Percentiles rank a stretch among this genome's conserved stretches.
Conservation (phyloP, 2,797 vertebrate species). For the Pristis pectinata region DNA sequence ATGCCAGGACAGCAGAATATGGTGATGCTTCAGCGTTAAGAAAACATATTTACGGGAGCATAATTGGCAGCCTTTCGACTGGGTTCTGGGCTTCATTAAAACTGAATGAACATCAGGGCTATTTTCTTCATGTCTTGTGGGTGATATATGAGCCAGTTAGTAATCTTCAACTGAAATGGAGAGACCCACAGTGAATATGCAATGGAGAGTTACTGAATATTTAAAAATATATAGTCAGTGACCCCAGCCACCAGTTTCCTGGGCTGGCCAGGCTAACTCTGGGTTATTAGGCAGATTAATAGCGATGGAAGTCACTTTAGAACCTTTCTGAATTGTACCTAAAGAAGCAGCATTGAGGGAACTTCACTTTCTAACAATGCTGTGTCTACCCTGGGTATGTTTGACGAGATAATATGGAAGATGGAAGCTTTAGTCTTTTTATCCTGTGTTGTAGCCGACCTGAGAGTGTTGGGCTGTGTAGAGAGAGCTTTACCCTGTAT, state of each 20-base stretch:
- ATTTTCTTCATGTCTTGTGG: neutral
- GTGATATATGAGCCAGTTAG: constrained; percentile 11
- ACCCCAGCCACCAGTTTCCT: neutral
- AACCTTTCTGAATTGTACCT: neutral
- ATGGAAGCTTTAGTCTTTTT: too few relatives aligned
- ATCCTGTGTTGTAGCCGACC: too few relatives aligned
- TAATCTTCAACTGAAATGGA: neutral
- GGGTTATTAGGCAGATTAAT: neutral
- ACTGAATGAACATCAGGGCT: neutral
- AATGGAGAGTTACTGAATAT: neutral
- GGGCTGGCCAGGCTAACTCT: neutral
- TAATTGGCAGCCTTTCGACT: constrained; percentile 21
- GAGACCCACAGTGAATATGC: neutral
- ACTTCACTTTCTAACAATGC: neutral
- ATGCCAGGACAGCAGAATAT: neutral
- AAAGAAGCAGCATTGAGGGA: neutral
- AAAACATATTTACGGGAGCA: neutral
- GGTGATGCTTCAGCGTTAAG: neutral
- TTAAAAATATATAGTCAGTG: neutral
- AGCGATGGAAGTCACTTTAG: neutral
- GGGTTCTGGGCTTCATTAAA: neutral
- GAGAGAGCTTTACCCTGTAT: too few relatives aligned
- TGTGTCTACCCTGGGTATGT: neutral
- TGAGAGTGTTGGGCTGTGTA: too few relatives aligned
- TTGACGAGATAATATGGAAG: too few relatives aligned